Base-by-base conservation (phyloP, 2,888 invertebrate genomes). In the Agrotis ipsilon region DNA sequence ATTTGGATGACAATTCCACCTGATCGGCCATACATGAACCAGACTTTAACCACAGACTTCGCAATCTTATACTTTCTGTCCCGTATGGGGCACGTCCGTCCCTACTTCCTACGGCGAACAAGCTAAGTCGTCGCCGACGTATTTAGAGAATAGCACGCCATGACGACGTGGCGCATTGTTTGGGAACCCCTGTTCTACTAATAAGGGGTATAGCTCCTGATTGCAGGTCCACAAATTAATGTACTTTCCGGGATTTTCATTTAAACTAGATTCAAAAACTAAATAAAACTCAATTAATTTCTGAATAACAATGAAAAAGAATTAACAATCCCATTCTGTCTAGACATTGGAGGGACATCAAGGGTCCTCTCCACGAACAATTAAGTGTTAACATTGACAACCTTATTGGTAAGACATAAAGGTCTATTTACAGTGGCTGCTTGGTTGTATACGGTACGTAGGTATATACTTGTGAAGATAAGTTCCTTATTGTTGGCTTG, bases 401-500 rank as follows among this genome's bases (percentile, higher is more conserved):
- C 46, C 43, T 49, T 82, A 75, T 57, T 2, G 9, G 5, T 55
- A 62, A 7, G 57, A 1, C 0, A 68, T 84, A 87, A 68, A 68
- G 82, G 49, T 73, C 18, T 75, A 27, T 83, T 68, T 87, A 16
- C 65, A 13, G 11, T 69, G 49, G 39, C 46, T 18, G 69, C 62
- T 24, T 49, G 52, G 39, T 58, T 78, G 65, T 54, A 32, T 54
- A 61, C 39, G 68, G n/a, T n/a, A n/a, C 46, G 83, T 67, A 81
- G 64, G 60, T 75, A 71, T 80, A 80, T 68, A 63, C 72, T 85
- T 72, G 82, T 63, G 57, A 85, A 84, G 84, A 84, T 84, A 85
- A 87, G 84, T 88, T 91, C 88, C 89, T 87, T 88, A 83, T 84
- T 83, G 84, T 79, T 78, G 58, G 82, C 79, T 79, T 78, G 58